Evolutionary conservation across 2,888 invertebrate genomes (phyloP).

Genomic region (Drosophila nigritarsus): DNA sequence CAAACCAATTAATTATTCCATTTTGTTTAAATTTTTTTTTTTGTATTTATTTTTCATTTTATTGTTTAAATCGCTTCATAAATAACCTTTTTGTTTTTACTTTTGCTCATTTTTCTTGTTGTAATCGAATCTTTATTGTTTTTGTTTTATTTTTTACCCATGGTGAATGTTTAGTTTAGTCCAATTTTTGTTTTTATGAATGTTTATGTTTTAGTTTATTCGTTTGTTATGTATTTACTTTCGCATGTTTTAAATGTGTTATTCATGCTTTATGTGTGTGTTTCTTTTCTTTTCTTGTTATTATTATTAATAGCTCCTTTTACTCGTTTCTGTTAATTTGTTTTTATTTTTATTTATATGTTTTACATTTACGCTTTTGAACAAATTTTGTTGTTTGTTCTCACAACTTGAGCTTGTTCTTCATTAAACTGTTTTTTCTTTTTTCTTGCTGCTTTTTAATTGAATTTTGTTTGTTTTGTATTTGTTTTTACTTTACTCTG

Average conservation of each 20-base stretch:
- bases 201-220: slow-evolving; percentile 51
- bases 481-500: slow-evolving; percentile 48
- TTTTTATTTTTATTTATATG: slow-evolving; percentile 48
- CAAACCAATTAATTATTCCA: slow-evolving; percentile 34
- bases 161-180: slow-evolving; percentile 59
- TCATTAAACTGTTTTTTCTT: slow-evolving; percentile 40
- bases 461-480: slow-evolving; percentile 37
- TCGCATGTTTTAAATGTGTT: slow-evolving; percentile 59
- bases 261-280: slow-evolving; percentile 57
- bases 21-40: slow-evolving; percentile 64
- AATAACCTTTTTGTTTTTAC: slow-evolving; percentile 64
- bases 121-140: slow-evolving; percentile 59
- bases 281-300: slow-evolving; percentile 37
- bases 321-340: slow-evolving; percentile 46
- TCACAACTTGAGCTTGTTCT: slow-evolving; percentile 55
- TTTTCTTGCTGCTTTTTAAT: slow-evolving; percentile 32
- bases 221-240: slow-evolving; percentile 58
- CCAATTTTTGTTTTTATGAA: slow-evolving; percentile 50
- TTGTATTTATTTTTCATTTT: slow-evolving; percentile 70
- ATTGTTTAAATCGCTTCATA: slow-evolving; percentile 78
- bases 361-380: slow-evolving; percentile 67
- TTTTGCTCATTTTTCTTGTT: slow-evolving; percentile 51
- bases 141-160: slow-evolving; percentile 49
- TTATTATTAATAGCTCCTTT: slow-evolving; percentile 62
- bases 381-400: slow-evolving; percentile 65